Conservation (phyloP, 2,797 vertebrate genomes). For the Lagocephalus sceleratus region DNA sequence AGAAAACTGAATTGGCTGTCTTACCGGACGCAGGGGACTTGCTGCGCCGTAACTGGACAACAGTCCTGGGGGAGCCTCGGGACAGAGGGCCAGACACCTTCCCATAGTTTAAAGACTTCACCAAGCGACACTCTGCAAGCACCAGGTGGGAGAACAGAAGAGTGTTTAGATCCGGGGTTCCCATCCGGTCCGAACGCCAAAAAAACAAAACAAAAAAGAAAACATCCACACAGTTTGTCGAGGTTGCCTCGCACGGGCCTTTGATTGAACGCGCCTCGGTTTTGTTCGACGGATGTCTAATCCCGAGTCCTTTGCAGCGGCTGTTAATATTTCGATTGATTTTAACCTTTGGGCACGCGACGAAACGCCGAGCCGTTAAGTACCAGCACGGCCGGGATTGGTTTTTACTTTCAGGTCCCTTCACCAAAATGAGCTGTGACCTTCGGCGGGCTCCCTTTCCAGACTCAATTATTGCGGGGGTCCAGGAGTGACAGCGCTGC, state of each 20-base stretch:
- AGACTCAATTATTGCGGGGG: conserved; percentile 38
- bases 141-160: conserved; percentile 29
- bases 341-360: conserved; percentile 30
- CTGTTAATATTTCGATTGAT: conserved; percentile 30
- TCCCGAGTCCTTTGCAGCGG: conserved; percentile 5
- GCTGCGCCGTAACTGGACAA: conserved; percentile 82
- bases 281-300: background rate
- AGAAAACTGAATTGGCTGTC: conserved; percentile 6
- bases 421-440: conserved; percentile 40
- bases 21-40: conserved; percentile 91
- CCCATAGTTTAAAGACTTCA: conserved; percentile 89
- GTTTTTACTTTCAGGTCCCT: conserved; percentile 38
- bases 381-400: conserved; percentile 36
- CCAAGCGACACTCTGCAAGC: conserved; percentile 85
- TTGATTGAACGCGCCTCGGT: background rate
- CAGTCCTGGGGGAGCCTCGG: conserved; percentile 79
- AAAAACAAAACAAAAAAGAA: background rate
- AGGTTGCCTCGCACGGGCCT: no score
- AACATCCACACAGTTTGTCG: background rate
- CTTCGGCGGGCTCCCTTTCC: conserved; percentile 32
- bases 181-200: background rate
- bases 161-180: background rate
- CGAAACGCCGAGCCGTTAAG: conserved; percentile 30
- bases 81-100: conserved; percentile 83
- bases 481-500: conserved; percentile 45